Conservation (phyloP, 1,140 invertebrate species). For the Drosophila miranda region DNA sequence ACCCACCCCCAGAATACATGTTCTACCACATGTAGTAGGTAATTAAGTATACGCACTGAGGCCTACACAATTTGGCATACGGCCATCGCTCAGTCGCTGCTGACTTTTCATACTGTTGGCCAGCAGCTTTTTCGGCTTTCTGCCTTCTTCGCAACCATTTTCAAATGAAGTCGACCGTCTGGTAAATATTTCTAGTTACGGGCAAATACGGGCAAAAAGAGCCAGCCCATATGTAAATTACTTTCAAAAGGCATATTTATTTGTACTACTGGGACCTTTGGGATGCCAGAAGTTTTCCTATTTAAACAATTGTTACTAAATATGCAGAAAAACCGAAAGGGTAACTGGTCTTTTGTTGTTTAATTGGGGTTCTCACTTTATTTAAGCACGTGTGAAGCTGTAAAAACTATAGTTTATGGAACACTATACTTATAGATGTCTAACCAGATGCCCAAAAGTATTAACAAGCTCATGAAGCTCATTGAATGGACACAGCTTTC, state of each 20-base stretch:
- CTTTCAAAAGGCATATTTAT: conserved; percentile 49
- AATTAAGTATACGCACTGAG: conserved; percentile 73
- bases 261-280: conserved; percentile 4
- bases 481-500: too few relatives aligned
- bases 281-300: conserved; percentile 26
- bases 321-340: conserved; percentile 14
- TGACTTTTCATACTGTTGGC: conserved; percentile 74
- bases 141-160: conserved; percentile 6
- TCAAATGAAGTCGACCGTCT: conserved; percentile 32
- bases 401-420: not conserved
- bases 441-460: too few relatives aligned
- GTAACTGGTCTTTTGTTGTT: conserved; percentile 12
- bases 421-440: not conserved
- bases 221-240: conserved; percentile 67
- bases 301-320: conserved; percentile 9
- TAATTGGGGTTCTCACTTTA: conserved; percentile 29
- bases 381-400: conserved; percentile 22
- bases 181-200: conserved; percentile 53
- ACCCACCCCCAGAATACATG: conserved; percentile 37
- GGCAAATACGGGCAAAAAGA: conserved; percentile 38
- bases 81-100: conserved; percentile 53
- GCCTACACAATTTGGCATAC: conserved; percentile 54
- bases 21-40: conserved; percentile 47
- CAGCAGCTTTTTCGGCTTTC: conserved; percentile 42
- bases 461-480: too few relatives aligned